A percentile compares a stretch with the other conserved stretches of the same genome.
Conservation (phyloP, 2,797 vertebrate genomes). For the Etheostoma nigrum region DNA sequence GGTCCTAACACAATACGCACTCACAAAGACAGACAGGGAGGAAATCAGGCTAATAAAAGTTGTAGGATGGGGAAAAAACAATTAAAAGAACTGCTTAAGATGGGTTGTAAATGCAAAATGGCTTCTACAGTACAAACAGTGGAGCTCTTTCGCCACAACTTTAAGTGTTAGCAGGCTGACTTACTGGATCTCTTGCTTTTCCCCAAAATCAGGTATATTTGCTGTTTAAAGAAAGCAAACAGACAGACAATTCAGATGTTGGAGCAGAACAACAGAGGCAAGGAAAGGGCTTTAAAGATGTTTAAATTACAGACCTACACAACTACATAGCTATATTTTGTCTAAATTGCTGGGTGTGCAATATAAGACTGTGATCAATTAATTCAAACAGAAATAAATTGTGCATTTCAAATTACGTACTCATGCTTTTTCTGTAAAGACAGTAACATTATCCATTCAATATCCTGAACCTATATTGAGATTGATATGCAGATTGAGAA, state of each 20-base stretch:
- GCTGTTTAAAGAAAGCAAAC: neutral
- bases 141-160: neutral
- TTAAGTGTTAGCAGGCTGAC: neutral
- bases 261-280: neutral
- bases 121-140: neutral
- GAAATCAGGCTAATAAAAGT: neutral
- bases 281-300: neutral
- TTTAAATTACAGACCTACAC: neutral
- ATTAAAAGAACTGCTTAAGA: slow-evolving; percentile 14
- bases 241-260: neutral
- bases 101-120: neutral
- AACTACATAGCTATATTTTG: neutral
- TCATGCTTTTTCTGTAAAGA: neutral
- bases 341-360: neutral
- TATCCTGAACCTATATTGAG: neutral
- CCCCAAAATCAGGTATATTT: neutral
- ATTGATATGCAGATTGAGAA: neutral
- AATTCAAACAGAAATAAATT: neutral
- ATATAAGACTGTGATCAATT: neutral
- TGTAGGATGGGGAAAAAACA: too few species aligned
- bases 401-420: neutral
- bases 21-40: neutral
- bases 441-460: neutral
- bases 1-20: slow-evolving; percentile 15
- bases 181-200: neutral